Evolutionary conservation across 2,797 vertebrate species (phyloP).

Genomic region (Bovichtus variegatus): DNA sequence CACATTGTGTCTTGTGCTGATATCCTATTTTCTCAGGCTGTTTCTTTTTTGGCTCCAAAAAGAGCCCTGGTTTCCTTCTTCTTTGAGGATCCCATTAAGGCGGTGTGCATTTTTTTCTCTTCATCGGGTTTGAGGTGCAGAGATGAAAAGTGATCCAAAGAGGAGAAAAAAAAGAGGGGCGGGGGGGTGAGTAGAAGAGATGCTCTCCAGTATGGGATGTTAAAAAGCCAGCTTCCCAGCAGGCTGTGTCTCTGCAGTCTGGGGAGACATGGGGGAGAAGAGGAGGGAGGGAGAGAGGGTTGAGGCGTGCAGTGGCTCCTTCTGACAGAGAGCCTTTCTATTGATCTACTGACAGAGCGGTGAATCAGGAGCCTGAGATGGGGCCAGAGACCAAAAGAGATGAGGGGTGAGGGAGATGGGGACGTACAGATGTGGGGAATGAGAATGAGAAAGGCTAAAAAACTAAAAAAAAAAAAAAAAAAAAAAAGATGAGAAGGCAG

Average conservation of each 20-base stretch:
- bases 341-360: constrained; percentile 79
- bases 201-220: constrained; percentile 48
- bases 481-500: constrained; percentile 4
- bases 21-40: constrained; percentile 58
- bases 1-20: constrained; percentile 60
- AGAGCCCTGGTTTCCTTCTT: constrained; percentile 39
- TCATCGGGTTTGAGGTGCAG: constrained; percentile 38
- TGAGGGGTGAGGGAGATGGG: constrained; percentile 33
- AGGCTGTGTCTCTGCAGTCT: constrained; percentile 66
- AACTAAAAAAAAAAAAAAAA: background rate
- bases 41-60: constrained; percentile 48
- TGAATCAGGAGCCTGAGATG: constrained; percentile 76
- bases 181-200: constrained; percentile 6
- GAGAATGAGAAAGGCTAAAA: background rate
- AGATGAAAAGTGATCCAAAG: constrained; percentile 55
- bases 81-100: constrained; percentile 51
- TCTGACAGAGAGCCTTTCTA: constrained; percentile 76
- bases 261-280: constrained; percentile 22
- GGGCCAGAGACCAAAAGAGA: constrained; percentile 60
- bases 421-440: constrained; percentile 44
- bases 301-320: constrained; percentile 40
- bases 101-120: constrained; percentile 1
- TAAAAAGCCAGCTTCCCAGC: constrained; percentile 56
- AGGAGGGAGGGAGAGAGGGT: background rate
- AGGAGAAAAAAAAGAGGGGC: background rate